Conservation (phyloP, 1,140 invertebrate genomes). For the Drosophila ercepeae region DNA sequence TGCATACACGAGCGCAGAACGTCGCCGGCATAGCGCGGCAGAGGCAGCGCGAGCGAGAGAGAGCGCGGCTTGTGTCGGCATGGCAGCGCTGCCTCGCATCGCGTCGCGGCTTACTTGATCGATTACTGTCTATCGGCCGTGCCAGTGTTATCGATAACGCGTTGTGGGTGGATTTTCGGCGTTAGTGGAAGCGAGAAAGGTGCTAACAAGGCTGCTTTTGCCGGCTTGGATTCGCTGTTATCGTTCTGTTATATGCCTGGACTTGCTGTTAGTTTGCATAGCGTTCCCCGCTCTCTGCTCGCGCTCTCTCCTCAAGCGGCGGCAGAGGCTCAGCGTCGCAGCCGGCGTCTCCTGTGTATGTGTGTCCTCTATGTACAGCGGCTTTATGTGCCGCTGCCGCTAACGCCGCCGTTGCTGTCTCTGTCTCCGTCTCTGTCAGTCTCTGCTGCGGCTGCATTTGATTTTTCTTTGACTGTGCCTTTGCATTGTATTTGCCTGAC, state of each 20-base stretch:
- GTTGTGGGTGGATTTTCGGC: neutral
- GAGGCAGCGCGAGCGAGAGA: neutral
- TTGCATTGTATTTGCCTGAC: constrained; percentile 48
- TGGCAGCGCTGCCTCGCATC: neutral
- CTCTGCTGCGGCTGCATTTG: constrained; percentile 62
- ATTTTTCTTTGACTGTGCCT: constrained; percentile 62
- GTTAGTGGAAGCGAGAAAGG: neutral
- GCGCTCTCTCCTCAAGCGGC: neutral
- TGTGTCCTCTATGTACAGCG: constrained; percentile 45
- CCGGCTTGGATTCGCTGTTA: neutral
- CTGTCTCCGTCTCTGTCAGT: constrained; percentile 28
- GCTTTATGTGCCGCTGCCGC: constrained; percentile 32
- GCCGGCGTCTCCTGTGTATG: constrained; percentile 44
- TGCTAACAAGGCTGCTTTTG: neutral
- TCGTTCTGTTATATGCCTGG: neutral
- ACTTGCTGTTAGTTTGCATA: neutral
- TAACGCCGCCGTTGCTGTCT: constrained; percentile 8
- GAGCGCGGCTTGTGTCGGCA: neutral
- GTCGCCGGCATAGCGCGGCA: neutral
- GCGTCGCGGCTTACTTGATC: neutral
- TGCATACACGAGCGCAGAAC: neutral
- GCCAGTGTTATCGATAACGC: neutral
- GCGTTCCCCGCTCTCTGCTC: too few relatives aligned
- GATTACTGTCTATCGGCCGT: neutral
- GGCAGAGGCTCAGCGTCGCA: constrained; percentile 31